Conservation (phyloP, 2,888 invertebrate species). For the Isotomurus palustris region DNA sequence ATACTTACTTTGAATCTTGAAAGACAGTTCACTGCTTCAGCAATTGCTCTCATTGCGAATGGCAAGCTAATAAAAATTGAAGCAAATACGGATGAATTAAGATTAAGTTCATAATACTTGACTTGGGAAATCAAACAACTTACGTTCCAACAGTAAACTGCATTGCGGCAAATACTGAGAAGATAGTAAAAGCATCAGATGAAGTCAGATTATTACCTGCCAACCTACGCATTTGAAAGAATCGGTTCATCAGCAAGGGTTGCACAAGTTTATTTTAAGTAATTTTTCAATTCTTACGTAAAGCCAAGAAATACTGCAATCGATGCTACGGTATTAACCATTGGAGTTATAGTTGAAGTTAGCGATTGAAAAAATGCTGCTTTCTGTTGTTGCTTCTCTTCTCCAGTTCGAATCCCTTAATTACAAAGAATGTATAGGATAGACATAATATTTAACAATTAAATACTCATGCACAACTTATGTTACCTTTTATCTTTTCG, state of each 20-base stretch:
- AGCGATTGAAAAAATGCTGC: conserved; percentile 51
- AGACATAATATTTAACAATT: background rate
- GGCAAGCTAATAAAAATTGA: conserved; percentile 14
- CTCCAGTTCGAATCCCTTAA: conserved; percentile 48
- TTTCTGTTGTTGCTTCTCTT: conserved; percentile 49
- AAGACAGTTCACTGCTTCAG: conserved; percentile 50
- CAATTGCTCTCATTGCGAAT: conserved; percentile 48
- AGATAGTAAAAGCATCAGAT: conserved; percentile 50
- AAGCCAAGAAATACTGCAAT: conserved; percentile 51
- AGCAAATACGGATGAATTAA: background rate
- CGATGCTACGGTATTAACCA: conserved; percentile 51
- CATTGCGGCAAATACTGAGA: conserved; percentile 53
- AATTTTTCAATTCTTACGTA: conserved; percentile 35
- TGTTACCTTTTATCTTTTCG: conserved; percentile 49
- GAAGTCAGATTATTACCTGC: conserved; percentile 47
- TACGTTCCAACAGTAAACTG: conserved; percentile 52
- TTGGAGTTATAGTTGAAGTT: conserved; percentile 50
- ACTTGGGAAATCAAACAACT: conserved; percentile 49
- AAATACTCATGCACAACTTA: background rate
- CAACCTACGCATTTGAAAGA: conserved; percentile 48
- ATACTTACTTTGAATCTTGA: conserved; percentile 7
- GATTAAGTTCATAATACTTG: background rate
- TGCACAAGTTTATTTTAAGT: background rate
- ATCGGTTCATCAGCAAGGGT: background rate
- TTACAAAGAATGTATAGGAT: conserved; percentile 1